These are phyloP conservation scores for Catharus minimus DNA, from an alignment of 2,113 vertebrate genomes.

Conservation along the genomic window DNA sequence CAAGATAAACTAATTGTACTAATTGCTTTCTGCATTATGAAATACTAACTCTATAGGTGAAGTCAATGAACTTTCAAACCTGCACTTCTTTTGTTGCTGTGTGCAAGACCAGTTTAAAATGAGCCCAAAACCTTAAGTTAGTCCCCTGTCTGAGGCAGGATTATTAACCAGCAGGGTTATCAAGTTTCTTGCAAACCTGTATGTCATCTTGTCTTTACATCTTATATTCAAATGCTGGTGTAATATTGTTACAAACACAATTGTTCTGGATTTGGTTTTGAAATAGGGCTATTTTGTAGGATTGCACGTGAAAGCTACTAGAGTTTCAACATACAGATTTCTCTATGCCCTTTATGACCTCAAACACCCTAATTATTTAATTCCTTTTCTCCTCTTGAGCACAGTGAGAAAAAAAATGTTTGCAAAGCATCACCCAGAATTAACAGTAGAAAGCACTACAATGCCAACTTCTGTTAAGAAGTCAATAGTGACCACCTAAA, in stretches of 20 bases:
- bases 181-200: not conserved
- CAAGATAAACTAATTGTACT: not conserved
- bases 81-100: not conserved
- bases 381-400: not conserved
- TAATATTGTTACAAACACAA: not conserved
- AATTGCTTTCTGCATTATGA: not conserved
- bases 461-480: not conserved
- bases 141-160: not conserved
- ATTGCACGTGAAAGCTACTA: not conserved
- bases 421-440: not conserved
- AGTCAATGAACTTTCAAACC: not conserved
- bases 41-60: not conserved
- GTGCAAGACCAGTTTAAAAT: not conserved
- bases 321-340: not conserved
- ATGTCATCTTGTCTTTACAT: not conserved
- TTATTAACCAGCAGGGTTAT: not conserved
- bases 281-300: not conserved
- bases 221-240: not conserved
- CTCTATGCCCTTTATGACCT: not conserved
- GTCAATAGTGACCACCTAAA: not conserved
- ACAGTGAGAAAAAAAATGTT: not conserved
- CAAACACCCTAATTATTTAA: not conserved
- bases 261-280: not conserved
- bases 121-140: not conserved
- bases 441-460: not conserved